A percentile compares a stretch with the other conserved stretches of the same genome.
phyloP scores from a whole-genome alignment of 2,888 invertebrate genomes.

The Brachyptera putata region DNA sequence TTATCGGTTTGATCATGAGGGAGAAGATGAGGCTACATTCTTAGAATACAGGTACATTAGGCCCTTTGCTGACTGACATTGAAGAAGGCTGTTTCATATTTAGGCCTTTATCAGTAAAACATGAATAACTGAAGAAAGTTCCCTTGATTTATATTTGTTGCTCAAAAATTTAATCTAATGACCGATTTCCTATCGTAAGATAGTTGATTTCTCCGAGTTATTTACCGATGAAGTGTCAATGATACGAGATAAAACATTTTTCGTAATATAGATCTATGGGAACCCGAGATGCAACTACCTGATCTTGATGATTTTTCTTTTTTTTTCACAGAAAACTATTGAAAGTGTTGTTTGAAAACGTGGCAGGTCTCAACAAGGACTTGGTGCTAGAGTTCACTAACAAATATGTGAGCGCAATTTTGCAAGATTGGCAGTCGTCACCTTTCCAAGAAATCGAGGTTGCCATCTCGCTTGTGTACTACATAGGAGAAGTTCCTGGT shows the following conservation, averaged over 20 bases:
- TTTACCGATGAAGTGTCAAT: too few species aligned
- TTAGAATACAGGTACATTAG: constrained; percentile 44
- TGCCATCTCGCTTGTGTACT: constrained; percentile 48
- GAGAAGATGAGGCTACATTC: constrained; percentile 52
- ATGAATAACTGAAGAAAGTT: too few species aligned
- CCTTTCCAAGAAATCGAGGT: constrained; percentile 49
- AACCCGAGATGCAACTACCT: too few species aligned
- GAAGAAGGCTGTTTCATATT: too few species aligned
- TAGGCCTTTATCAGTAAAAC: too few species aligned
- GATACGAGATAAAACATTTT: too few species aligned
- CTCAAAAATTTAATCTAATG: background rate
- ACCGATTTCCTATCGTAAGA: too few species aligned
- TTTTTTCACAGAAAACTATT: constrained; percentile 45
- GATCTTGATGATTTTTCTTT: background rate
- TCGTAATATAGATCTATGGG: too few species aligned
- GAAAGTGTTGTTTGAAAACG: constrained; percentile 50
- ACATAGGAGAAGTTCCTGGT: constrained; percentile 51
- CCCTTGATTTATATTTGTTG: too few species aligned
- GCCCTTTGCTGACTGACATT: background rate
- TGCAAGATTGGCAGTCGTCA: constrained; percentile 45
- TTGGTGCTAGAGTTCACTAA: constrained; percentile 46
- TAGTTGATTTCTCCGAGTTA: too few species aligned
- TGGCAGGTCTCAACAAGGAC: constrained; percentile 47
- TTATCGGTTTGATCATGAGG: constrained; percentile 49
- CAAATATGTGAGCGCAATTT: constrained; percentile 42